Evolutionary conservation across 2,797 vertebrate genomes (phyloP).

Genomic region (Takifugu rubripes): DNA sequence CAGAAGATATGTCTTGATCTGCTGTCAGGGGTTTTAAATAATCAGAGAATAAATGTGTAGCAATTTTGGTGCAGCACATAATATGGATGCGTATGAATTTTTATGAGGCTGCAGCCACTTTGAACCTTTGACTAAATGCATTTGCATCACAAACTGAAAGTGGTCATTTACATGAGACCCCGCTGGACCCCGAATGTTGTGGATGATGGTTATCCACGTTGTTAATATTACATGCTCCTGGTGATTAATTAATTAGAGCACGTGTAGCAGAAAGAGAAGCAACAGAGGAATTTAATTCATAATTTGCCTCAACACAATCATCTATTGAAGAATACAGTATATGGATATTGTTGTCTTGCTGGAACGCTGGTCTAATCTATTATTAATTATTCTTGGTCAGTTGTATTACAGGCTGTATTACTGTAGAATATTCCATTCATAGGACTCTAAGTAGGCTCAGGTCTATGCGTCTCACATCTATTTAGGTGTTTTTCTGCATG

Average conservation of each 20-base stretch:
- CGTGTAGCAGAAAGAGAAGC: conserved; percentile 16
- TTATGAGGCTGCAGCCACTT: too few relatives aligned
- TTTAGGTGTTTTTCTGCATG: conserved; percentile 25
- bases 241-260: conserved; percentile 59
- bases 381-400: conserved; percentile 59
- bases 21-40: not conserved
- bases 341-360: conserved; percentile 37
- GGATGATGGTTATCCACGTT: conserved; percentile 28
- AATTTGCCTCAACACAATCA: not conserved
- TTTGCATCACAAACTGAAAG: not conserved
- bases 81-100: not conserved
- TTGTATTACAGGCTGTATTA: conserved; percentile 55
- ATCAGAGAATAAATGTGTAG: not conserved
- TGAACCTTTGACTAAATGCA: too few relatives aligned
- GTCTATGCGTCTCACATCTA: conserved; percentile 21
- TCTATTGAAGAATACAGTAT: conserved; percentile 22
- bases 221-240: conserved; percentile 66
- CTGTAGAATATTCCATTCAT: conserved; percentile 56
- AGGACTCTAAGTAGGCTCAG: conserved; percentile 34
- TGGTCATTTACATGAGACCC: not conserved
- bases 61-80: not conserved
- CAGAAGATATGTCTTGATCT: not conserved
- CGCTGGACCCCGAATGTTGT: conserved; percentile 42
- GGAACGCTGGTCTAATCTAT: conserved; percentile 58
- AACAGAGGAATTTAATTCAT: not conserved